These are phyloP conservation scores for Xestia c-nigrum DNA, from an alignment of 2,888 invertebrate species.

Conservation along the genomic window DNA sequence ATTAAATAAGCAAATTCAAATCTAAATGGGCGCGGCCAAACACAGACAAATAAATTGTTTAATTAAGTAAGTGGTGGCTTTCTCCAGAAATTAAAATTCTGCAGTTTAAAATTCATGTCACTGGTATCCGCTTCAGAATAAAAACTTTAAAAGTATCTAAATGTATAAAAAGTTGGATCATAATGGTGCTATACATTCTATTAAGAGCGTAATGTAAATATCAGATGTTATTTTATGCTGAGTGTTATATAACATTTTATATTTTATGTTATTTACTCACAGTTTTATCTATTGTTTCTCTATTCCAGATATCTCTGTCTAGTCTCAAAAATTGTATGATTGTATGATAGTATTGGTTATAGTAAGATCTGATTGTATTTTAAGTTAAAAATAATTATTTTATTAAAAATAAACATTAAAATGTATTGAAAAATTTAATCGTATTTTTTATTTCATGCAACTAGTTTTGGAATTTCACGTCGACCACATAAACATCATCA, in stretches of 20 bases:
- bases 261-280: constrained; percentile 59
- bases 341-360: constrained; percentile 78
- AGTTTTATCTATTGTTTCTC: constrained; percentile 61
- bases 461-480: neutral
- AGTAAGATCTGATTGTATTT: constrained; percentile 81
- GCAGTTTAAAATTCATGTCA: neutral
- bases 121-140: neutral
- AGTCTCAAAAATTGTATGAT: constrained; percentile 87
- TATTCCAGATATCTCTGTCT: constrained; percentile 83
- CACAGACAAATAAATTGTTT: neutral
- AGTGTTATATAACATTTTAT: constrained; percentile 54
- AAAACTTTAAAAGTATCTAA: constrained; percentile 28
- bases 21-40: neutral
- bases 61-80: neutral
- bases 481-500: neutral
- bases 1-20: neutral
- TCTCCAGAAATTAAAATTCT: neutral
- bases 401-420: constrained; percentile 81
- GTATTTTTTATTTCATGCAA: neutral
- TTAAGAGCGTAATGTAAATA: constrained; percentile 64
- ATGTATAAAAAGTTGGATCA: constrained; percentile 74
- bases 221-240: constrained; percentile 55
- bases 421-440: constrained; percentile 60
- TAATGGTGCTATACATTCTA: constrained; percentile 77
- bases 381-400: constrained; percentile 84